A percentile compares a stretch with the other conserved stretches of the same genome.
These are phyloP conservation scores for Sesamia inferens DNA, from an alignment of 2,888 invertebrate species.

Conservation along the genomic window DNA sequence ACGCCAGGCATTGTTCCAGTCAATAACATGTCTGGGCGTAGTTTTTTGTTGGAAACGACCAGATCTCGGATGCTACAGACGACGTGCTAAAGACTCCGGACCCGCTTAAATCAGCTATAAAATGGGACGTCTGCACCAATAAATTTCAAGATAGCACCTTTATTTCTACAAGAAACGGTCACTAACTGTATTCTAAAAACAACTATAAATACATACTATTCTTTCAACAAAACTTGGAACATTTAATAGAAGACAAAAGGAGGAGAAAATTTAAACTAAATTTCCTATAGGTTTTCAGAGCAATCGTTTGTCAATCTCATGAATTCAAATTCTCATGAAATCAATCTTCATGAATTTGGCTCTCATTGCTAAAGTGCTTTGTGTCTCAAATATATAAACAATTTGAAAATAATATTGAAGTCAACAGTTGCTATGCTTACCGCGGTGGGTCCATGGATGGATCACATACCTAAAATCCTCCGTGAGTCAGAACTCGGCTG, in stretches of 20 bases:
- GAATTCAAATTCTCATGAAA: too few species aligned
- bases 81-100: conserved; percentile 43
- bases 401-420: neutral
- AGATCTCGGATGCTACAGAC: conserved; percentile 29
- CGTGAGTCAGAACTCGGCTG: neutral
- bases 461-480: neutral
- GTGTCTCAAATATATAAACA: neutral
- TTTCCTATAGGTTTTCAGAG: neutral
- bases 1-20: conserved; percentile 23
- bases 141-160: conserved; percentile 58
- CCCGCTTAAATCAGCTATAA: conserved; percentile 59
- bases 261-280: neutral
- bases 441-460: neutral
- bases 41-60: conserved; percentile 34
- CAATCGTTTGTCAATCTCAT: neutral
- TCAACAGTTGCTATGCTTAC: neutral
- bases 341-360: conserved; percentile 12
- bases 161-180: conserved; percentile 31
- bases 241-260: conserved; percentile 11
- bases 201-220: neutral
- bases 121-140: conserved; percentile 50
- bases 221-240: conserved; percentile 4
- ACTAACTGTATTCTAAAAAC: conserved; percentile 9
- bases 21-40: conserved; percentile 19
- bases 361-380: neutral